Percentiles rank a stretch among this genome's conserved stretches.
Conservation (phyloP, 2,113 vertebrate species). For the Laterallus jamaicensis region DNA sequence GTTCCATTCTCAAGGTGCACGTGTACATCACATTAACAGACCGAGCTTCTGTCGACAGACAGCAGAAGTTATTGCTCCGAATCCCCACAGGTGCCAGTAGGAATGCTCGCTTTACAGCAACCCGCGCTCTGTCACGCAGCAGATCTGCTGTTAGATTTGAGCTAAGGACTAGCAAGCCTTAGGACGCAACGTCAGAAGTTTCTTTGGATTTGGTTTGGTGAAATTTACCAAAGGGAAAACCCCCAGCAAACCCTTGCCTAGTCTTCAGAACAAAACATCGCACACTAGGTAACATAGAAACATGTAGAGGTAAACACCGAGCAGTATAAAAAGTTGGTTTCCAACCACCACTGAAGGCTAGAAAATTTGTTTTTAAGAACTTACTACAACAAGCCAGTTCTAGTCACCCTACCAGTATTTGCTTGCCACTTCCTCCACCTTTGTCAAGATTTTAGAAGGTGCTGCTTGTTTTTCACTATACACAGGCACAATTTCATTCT, state of each 20-base stretch:
- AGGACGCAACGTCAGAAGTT: not conserved
- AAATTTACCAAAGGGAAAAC: not conserved
- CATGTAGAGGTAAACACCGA: not conserved
- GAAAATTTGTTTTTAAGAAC: not conserved
- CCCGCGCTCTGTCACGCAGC: not conserved
- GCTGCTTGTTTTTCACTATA: not conserved
- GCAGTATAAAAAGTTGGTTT: not conserved
- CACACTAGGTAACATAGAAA: not conserved
- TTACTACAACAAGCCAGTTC: not conserved
- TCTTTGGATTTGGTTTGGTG: slow-evolving; percentile 9
- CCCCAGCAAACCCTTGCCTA: not conserved
- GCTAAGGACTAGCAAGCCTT: not conserved
- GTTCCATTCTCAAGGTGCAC: slow-evolving; percentile 28
- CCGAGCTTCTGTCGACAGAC: not conserved
- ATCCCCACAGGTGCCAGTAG: not conserved
- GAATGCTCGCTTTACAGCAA: not conserved
- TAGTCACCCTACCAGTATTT: not conserved
- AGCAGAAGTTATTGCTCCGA: slow-evolving; percentile 54
- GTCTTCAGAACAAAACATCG: not conserved
- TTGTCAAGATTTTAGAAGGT: not conserved
- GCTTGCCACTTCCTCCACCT: not conserved
- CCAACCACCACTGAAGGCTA: not conserved
- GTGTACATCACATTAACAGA: not conserved
- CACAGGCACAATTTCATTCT: slow-evolving; percentile 5
- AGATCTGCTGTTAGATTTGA: not conserved